These are phyloP conservation scores for Calyptommatus sinebrachiatus DNA, from an alignment of 2,113 vertebrate species.

Conservation along the genomic window DNA sequence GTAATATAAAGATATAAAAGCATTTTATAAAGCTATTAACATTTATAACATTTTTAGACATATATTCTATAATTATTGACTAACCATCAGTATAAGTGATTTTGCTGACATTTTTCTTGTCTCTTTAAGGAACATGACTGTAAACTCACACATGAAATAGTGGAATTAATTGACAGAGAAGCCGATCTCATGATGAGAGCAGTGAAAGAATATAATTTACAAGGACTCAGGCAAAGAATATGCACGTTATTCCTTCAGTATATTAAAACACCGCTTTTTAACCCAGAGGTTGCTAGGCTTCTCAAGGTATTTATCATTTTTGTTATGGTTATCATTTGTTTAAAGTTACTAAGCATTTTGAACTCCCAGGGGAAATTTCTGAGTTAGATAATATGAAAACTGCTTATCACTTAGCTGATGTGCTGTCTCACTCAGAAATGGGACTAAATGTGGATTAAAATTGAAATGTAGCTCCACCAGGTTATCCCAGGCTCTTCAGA, in stretches of 20 bases:
- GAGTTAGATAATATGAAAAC: too few species aligned
- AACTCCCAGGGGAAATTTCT: too few species aligned
- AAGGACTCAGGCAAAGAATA: conserved; percentile 90
- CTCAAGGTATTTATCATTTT: conserved; percentile 77
- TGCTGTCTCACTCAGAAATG: too few species aligned
- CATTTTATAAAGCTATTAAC: not conserved
- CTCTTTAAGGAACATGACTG: conserved; percentile 78
- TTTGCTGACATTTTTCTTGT: not conserved
- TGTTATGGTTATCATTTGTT: not conserved
- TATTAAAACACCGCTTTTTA: conserved; percentile 88
- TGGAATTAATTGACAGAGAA: conserved; percentile 88
- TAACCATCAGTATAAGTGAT: not conserved
- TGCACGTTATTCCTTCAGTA: conserved; percentile 89
- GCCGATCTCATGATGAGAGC: conserved; percentile 81
- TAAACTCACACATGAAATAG: conserved; percentile 83
- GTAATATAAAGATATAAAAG: not conserved
- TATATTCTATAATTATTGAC: not conserved
- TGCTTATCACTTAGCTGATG: too few species aligned
- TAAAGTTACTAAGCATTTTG: not conserved
- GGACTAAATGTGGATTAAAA: too few species aligned
- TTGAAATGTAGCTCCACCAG: too few species aligned
- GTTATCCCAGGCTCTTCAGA: too few species aligned
- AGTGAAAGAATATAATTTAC: conserved; percentile 78
- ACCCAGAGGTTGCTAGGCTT: conserved; percentile 80
- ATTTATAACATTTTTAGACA: not conserved